phyloP scores from a whole-genome alignment of 2,888 invertebrate species.

The Eupithecia abbreviata region DNA sequence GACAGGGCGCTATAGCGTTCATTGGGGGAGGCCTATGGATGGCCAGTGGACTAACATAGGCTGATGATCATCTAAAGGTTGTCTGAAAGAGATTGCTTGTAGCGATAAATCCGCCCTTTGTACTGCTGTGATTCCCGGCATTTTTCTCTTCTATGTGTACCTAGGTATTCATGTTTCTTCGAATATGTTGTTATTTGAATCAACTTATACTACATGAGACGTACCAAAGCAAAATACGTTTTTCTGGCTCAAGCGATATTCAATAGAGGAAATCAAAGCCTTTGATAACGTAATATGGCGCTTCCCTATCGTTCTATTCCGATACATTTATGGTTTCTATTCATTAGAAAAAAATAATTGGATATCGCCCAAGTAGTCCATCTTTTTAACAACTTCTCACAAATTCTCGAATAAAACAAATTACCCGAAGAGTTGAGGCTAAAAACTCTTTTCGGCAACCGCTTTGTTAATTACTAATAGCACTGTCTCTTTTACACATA shows the following conservation, averaged over 20 bases:
- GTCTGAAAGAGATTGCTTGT: not conserved
- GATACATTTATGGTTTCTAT: constrained; percentile 39
- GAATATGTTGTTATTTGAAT: too few relatives aligned
- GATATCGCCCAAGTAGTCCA: constrained; percentile 43
- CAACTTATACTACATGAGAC: too few relatives aligned
- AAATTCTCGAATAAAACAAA: constrained; percentile 68
- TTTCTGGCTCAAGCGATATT: too few relatives aligned
- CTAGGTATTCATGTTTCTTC: too few relatives aligned
- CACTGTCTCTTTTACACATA: constrained; percentile 47
- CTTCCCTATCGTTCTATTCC: constrained; percentile 24
- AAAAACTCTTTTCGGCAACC: constrained; percentile 77
- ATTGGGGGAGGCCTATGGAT: too few relatives aligned
- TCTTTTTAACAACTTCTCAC: constrained; percentile 64
- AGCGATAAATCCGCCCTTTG: not conserved
- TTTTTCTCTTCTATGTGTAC: too few relatives aligned
- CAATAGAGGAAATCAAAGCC: not conserved
- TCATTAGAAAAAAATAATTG: constrained; percentile 47
- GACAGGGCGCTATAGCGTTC: too few relatives aligned
- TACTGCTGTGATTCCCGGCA: not conserved
- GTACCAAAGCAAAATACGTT: too few relatives aligned
- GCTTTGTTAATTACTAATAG: constrained; percentile 75
- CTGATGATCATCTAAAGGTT: not conserved
- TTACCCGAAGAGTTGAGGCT: constrained; percentile 63
- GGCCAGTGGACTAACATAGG: too few relatives aligned
- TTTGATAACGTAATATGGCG: constrained; percentile 24